Base-by-base conservation (phyloP, 92 coral and sea anemone genomes). In the Porites cylindrica region DNA sequence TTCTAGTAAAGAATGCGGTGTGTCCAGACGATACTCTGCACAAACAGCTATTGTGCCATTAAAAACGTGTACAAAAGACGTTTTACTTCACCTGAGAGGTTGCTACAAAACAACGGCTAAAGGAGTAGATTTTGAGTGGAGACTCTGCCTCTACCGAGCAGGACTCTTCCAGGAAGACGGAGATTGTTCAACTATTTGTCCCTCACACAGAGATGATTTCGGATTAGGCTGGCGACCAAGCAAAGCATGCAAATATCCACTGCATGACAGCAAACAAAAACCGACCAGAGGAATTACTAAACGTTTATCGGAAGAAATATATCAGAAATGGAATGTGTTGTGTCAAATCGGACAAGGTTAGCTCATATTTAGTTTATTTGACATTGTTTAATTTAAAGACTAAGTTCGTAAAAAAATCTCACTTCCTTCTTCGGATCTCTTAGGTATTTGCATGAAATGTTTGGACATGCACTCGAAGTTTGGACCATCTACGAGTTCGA, bases 341-440 rank as follows among this genome's bases (percentile, higher is more conserved):
- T 75, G 79, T 75, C 64, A 75, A 20, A 75, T 54, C 32, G 32
- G 32, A 29, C 79, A 75, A 54, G 79, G 79, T 75, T 53, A 54
- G 79, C 47, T 77, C 12, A 53, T 53, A 53, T 53, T 53, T 53
- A 8, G 12, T 53, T 53, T 53, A 8, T 53, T 29, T 29, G 32
- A 29, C 32, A 29, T 29, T 29, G 32, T 29, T 29, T 29, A 29
- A 29, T 29, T 29, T 29, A 1, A 29, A 29, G 32, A 29, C 32
- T 29, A 29, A 29, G 32, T 29, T 29, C 32, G 32, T 29, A 1
- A 29, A 29, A 29, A 29, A 29, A 29, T 29, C 32, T 29, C 32
- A 29, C 32, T 29, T 29, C 32, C 32, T 53, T 53, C 12, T 2
- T 53, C 12, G 59, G 12, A 8, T 11, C 9, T 53, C 5, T 53